These are phyloP conservation scores for Spisula solida DNA, from an alignment of 2,888 invertebrate species.

Conservation along the genomic window DNA sequence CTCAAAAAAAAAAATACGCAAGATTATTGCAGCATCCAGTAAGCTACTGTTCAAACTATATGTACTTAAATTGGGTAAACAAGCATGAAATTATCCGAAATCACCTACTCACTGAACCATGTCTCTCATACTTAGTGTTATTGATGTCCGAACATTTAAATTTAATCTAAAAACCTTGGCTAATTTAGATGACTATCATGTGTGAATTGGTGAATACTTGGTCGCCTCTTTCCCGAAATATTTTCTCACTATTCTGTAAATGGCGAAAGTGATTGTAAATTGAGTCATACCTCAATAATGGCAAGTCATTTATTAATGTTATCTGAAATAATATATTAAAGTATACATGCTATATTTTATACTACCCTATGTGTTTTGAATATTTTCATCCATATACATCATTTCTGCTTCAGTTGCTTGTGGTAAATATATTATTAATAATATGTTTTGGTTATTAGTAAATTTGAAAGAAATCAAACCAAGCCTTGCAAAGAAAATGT, in stretches of 20 bases:
- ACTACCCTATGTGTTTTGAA: neutral
- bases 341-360: neutral
- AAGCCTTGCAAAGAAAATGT: constrained; percentile 20
- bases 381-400: neutral
- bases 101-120: neutral
- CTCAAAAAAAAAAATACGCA: neutral
- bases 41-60: neutral
- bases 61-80: neutral
- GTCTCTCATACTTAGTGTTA: neutral
- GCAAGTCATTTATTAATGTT: constrained; percentile 16
- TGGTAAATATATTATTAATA: constrained; percentile 11
- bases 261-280: neutral
- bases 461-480: constrained; percentile 25
- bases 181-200: constrained; percentile 9
- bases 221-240: neutral
- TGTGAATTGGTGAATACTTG: neutral
- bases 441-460: constrained; percentile 47
- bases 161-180: constrained; percentile 10
- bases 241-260: neutral
- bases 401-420: neutral
- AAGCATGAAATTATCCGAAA: neutral
- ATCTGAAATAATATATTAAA: neutral
- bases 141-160: constrained; percentile 28
- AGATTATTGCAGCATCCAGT: neutral
- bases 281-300: constrained; percentile 16